Base-by-base conservation (phyloP, 2,888 invertebrate species). In the Dendrolimus houi region DNA sequence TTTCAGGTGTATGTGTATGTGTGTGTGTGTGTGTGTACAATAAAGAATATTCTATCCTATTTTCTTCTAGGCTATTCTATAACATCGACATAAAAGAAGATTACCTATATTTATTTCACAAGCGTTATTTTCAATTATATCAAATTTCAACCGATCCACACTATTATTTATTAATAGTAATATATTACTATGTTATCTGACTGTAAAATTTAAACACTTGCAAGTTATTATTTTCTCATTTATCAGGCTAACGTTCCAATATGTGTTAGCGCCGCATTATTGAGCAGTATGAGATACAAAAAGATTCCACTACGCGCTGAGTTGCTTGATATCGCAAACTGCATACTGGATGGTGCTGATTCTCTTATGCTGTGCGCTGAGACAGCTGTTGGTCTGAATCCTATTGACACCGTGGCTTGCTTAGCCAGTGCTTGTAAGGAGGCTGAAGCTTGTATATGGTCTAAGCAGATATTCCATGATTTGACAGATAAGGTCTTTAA, bases 331-430 rank as follows among this genome's bases (percentile, higher is more conserved):
- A 92, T 96, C 8, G 94, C 94, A 53, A 95, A 95, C 73, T 94
- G 95, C 56, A 92, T 96, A 29, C 77, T 95, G 14, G 95, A 95
- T 68, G 95, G 95, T 14, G 93, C 92, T 55, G 95, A 95, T 72
- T 92, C 92, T 65, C 87, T 95, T 59, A 92, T 94, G 81, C 83
- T 95, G 54, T 92, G 93, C 1, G 94, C 95, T 55, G 95, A 95
- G 72, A 94, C 94, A 0, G 93, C 95, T 13, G 92, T 94, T 62
- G 94, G 94, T 9, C 71, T 83, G 12, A 92, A 92, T 67, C 95
- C 95, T 0, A 80, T 92, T 7, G 81, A 91, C 8, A 76, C 91
- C 6, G 74, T 93, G 8, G 65, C 75, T 2, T 82, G 78, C 13
- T 71, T 92, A 68, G 83, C 89, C 9, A 72, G 80, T 61, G 88